Conservation (phyloP, 2,113 vertebrate species). For the Odontophorus gujanensis region DNA sequence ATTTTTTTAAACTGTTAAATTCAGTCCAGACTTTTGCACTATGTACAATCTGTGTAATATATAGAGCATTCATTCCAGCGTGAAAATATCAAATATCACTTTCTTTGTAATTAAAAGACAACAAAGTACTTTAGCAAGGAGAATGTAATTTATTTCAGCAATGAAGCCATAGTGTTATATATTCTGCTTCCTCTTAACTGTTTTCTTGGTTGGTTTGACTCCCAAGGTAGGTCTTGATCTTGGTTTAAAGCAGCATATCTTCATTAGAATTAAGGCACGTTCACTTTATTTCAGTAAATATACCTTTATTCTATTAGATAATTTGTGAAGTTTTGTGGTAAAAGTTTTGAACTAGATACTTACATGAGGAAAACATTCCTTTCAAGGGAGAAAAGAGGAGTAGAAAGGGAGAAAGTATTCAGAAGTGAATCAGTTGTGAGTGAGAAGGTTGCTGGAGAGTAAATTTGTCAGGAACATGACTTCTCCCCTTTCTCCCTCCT, state of each 20-base stretch:
- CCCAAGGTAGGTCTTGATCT: neutral
- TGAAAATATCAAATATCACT: neutral
- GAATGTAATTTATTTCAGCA: neutral
- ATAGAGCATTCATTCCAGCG: neutral
- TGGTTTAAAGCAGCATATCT: neutral
- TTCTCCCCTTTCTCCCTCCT: neutral
- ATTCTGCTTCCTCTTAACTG: neutral
- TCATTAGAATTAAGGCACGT: neutral
- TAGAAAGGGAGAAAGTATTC: neutral
- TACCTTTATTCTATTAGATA: neutral
- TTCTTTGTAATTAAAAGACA: slow-evolving; percentile 38
- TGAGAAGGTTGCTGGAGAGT: neutral
- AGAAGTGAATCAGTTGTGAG: neutral
- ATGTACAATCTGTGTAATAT: neutral
- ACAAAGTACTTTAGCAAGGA: neutral
- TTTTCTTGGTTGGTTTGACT: neutral
- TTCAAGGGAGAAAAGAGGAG: neutral
- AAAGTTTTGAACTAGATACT: neutral
- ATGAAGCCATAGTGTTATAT: neutral
- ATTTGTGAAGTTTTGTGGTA: neutral
- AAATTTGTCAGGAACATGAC: neutral
- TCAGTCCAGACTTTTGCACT: neutral
- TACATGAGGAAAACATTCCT: neutral
- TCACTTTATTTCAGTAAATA: neutral
- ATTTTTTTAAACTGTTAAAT: neutral